phyloP scores from a whole-genome alignment of 2,888 invertebrate genomes.

The Leptogaster cylindrica region DNA sequence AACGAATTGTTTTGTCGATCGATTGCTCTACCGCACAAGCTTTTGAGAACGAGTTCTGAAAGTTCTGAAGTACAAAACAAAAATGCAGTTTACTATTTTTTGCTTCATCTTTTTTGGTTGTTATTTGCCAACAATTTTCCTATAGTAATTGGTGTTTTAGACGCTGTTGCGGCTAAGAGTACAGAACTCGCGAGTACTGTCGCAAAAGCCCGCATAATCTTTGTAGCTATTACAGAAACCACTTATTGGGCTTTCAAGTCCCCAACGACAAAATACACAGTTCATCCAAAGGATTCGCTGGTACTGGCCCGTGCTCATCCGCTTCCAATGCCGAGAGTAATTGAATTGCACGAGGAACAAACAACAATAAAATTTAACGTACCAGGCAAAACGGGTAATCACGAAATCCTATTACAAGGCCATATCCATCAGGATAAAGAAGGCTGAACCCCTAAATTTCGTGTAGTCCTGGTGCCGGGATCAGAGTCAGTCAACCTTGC shows the following conservation, averaged over 20 bases:
- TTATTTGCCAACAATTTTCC: too few relatives aligned
- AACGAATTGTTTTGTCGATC: constrained; percentile 35
- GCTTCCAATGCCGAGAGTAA: constrained; percentile 41
- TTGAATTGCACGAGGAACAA: constrained; percentile 44
- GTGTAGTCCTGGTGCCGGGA: not conserved
- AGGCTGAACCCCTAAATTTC: constrained; percentile 26
- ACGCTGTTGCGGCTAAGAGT: not conserved
- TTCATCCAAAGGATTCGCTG: too few relatives aligned
- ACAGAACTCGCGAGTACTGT: too few relatives aligned
- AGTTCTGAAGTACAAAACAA: not conserved
- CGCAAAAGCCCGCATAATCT: too few relatives aligned
- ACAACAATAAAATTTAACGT: constrained; percentile 45
- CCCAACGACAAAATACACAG: too few relatives aligned
- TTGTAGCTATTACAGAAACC: too few relatives aligned
- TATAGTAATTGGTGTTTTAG: constrained; percentile 5
- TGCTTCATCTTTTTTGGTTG: too few relatives aligned
- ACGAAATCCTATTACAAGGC: constrained; percentile 46
- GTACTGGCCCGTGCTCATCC: too few relatives aligned
- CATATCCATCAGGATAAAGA: constrained; percentile 44
- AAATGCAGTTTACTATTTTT: too few relatives aligned
- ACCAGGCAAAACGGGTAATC: constrained; percentile 45
- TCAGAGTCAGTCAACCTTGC: constrained; percentile 2
- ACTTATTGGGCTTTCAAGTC: too few relatives aligned
- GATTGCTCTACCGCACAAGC: constrained; percentile 14
- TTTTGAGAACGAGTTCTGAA: not conserved